These are phyloP conservation scores for Nansenia antarctica DNA, from an alignment of 2,113 vertebrate genomes.

Conservation along the genomic window DNA sequence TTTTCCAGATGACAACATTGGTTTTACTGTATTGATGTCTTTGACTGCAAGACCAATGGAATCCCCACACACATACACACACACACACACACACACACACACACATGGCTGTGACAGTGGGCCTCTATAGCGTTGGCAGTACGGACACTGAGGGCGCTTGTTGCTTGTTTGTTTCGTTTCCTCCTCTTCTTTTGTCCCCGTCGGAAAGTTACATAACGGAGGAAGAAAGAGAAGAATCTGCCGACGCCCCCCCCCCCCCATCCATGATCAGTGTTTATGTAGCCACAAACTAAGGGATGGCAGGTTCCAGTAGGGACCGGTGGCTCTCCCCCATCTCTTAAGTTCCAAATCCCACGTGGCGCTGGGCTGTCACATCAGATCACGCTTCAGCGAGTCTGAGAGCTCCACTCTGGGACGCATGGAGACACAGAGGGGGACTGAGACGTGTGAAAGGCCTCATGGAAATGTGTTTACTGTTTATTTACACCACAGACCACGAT, in stretches of 20 bases:
- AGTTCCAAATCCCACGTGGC: background rate
- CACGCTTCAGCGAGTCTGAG: background rate
- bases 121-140: background rate
- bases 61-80: background rate
- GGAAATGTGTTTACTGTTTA: too few relatives aligned
- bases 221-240: constrained; percentile 1
- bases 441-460: background rate
- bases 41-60: background rate
- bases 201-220: background rate
- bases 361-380: background rate
- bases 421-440: background rate
- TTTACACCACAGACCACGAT: background rate
- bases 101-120: background rate
- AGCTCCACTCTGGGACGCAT: background rate
- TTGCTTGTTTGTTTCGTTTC: background rate
- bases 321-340: background rate
- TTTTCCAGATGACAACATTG: background rate
- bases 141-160: background rate
- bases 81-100: background rate
- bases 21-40: background rate
- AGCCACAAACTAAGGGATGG: background rate
- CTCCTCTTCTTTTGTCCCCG: background rate
- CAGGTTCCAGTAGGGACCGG: background rate
- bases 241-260: background rate
- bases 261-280: background rate